Evolutionary conservation across 2,113 vertebrate genomes (phyloP), one percentile per base, ranked within the genome.

Genomic region (Melanocharis versteri): DNA sequence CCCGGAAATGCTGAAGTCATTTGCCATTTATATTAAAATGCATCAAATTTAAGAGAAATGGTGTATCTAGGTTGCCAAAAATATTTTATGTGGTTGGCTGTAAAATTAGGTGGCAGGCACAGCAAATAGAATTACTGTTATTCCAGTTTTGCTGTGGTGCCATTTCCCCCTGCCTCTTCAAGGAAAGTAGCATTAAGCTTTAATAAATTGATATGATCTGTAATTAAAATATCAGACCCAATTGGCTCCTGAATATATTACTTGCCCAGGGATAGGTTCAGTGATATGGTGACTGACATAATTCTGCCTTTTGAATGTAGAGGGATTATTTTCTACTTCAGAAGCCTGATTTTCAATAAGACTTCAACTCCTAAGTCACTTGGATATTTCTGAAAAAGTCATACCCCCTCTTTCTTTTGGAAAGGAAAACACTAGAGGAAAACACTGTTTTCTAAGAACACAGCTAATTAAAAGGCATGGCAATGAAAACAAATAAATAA

Each of bases 401-500:
- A 69, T 31, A 26, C 2, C 5, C 2, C 5, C 13, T 61, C 30
- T 65, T 70, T 76, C 40, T 89, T 94, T 83, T 54, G 42, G 58
- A 66, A 94, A 79, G 45, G 18, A 85, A 84, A 82, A 56, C 11
- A 20, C 11, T 23, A 11, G 8, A 69, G 11, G 15, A 54, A 83
- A 66, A 33, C 21, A 37, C 37, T 0, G 11, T 90, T 83, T 93
- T 85, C 17, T 83, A 70, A 85, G 50, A 87, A 87, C 48, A 62
- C 33, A 81, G 61, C 5, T 70, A 68, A 80, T 91, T 76, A 90
- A 91, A 76, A 80, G 48, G 33, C 22, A 70, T 35, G 47, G 35
- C 37, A 90, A 47, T 44, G 45, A 83, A 90, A 93, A 86, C 37
- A 94, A 95, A 90, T n/a, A 91, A 78, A 86, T 45, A 92, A 85